Percentiles rank a stretch among this genome's conserved stretches.
These are phyloP conservation scores for Varroa destructor DNA, from an alignment of 1,140 invertebrate species.

Conservation along the genomic window DNA sequence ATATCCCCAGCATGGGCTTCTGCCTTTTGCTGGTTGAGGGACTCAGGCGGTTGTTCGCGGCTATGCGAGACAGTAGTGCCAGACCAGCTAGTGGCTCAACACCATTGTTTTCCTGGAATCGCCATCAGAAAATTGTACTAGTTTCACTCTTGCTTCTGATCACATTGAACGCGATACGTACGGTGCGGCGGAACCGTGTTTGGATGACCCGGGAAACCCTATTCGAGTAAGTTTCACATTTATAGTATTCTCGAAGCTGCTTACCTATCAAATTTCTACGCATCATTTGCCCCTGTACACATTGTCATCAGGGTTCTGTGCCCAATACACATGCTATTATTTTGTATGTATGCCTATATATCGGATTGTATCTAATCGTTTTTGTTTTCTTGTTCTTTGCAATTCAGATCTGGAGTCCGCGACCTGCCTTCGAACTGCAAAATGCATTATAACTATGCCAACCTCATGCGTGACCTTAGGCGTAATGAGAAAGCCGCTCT, in stretches of 20 bases:
- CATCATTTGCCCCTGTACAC: too few relatives aligned
- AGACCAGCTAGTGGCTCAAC: conserved; percentile 36
- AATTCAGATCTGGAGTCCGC: conserved; percentile 57
- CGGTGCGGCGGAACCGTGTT: conserved; percentile 56
- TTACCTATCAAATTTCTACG: background rate
- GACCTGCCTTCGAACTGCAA: conserved; percentile 71
- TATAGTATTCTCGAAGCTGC: background rate
- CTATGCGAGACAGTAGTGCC: conserved; percentile 35
- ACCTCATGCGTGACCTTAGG: conserved; percentile 60
- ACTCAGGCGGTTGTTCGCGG: conserved; percentile 36
- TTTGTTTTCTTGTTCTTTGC: conserved; percentile 17
- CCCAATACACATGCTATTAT: too few relatives aligned
- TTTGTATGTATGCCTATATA: too few relatives aligned
- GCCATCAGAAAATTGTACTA: conserved; percentile 20
- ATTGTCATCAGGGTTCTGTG: too few relatives aligned
- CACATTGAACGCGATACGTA: conserved; percentile 50
- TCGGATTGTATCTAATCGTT: background rate
- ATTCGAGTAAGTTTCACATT: conserved; percentile 38
- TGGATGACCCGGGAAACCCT: conserved; percentile 60
- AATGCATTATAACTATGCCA: conserved; percentile 79
- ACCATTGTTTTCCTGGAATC: conserved; percentile 35
- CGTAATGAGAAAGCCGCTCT: conserved; percentile 54
- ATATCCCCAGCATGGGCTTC: conserved; percentile 59
- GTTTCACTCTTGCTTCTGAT: conserved; percentile 39
- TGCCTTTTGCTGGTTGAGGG: conserved; percentile 38